Percentiles rank a stretch among this genome's conserved stretches.
phyloP scores from a whole-genome alignment of 2,113 vertebrate species.

The Macrotis lagotis region DNA sequence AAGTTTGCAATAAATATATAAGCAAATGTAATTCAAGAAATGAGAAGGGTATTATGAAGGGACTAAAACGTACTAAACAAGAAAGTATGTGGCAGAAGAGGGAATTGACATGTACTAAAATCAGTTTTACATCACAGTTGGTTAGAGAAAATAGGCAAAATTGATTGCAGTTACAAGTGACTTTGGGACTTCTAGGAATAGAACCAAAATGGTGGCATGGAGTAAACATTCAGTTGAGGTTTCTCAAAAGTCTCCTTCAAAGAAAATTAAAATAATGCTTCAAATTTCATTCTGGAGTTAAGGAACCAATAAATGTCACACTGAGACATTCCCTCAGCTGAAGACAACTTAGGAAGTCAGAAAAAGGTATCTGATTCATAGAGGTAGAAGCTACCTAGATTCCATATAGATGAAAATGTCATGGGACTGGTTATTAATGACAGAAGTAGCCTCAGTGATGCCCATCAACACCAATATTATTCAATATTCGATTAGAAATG shows the following conservation, averaged over 20 bases:
- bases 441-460: not conserved
- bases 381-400: not conserved
- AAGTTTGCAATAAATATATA: not conserved
- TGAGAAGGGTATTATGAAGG: not conserved
- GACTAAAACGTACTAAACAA: not conserved
- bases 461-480: too few species aligned
- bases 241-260: not conserved
- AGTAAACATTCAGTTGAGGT: not conserved
- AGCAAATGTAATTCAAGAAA: not conserved
- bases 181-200: not conserved
- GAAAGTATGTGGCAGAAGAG: not conserved
- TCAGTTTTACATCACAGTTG: not conserved
- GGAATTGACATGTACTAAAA: not conserved
- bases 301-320: not conserved
- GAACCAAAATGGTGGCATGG: not conserved
- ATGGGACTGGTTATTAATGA: not conserved
- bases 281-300: not conserved
- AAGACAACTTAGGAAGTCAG: not conserved
- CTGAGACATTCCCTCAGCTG: not conserved
- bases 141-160: not conserved
- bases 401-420: not conserved
- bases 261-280: not conserved
- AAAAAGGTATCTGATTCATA: not conserved
- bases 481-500: too few species aligned
- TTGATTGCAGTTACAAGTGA: not conserved